Base-by-base conservation (phyloP, 1,140 invertebrate genomes). In the Bombus picipes region DNA sequence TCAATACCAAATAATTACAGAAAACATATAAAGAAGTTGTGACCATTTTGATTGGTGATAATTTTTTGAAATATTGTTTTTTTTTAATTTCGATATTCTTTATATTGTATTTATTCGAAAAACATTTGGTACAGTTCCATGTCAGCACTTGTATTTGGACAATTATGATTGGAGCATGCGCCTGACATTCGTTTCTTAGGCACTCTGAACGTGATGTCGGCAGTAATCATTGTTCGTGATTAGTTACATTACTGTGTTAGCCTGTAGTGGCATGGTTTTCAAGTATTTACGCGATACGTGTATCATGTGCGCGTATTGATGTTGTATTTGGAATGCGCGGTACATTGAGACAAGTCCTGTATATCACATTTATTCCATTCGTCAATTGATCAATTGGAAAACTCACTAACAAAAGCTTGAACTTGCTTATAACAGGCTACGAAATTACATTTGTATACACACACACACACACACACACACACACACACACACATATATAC, bases 181-280 rank as follows among this genome's bases (percentile, higher is more conserved):
- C 81, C 47, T 92, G 77, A 62, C 53, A 82, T 70, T 66, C 83
- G 89, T 47, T 70, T 83, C 84, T 70, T 84, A 83, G 74, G 73
- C 85, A 83, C 81, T 85, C 73, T 68, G 81, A 66, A n/a, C 41
- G 39, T 85, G 57, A 53, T 47, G 74, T 37, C 79, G 39, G 59
- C 78, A 75, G 70, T 84, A 85, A 90, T 83, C 78, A 86, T 89
- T 71, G 82, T 73, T 74, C 89, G 83, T 84, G 84, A 91, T 87
- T 87, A 92, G 85, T 91, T 85, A 47, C 53, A 88, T 91, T 85
- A 59, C 34, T 86, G 59, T 87, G 88, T 87, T 80, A 81, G 72
- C 25, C 71, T 72, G 34, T 53, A 92, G 90, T 81, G 87, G 81
- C 18, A 91, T 89, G 57, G 22, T 47, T 78, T 73, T 78, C 4